Percentiles rank a stretch among this genome's conserved stretches.
These are phyloP conservation scores for Lytechinus pictus DNA, from an alignment of 35 echinoderm and acorn worm genomes.

Conservation along the genomic window DNA sequence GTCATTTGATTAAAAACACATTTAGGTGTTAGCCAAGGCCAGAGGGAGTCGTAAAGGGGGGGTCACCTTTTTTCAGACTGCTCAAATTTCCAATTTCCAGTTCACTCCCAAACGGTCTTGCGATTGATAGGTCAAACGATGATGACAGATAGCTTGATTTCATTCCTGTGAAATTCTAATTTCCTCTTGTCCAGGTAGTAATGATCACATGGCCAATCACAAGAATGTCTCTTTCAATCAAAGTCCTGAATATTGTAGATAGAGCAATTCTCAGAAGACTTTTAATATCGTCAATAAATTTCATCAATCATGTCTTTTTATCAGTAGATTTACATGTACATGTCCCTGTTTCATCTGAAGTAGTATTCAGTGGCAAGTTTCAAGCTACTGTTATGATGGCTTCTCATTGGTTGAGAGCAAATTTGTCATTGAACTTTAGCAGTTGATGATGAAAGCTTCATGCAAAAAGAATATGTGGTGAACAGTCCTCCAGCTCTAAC, in stretches of 20 bases:
- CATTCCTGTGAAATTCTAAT: neutral
- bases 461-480: no score
- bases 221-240: neutral
- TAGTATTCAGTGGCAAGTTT: no score
- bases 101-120: neutral
- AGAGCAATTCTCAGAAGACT: neutral
- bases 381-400: no score
- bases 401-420: no score
- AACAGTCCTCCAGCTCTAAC: no score
- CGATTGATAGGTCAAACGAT: neutral
- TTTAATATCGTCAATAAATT: neutral
- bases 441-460: no score
- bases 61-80: neutral
- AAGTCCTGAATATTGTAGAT: neutral
- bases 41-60: neutral
- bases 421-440: no score
- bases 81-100: conserved; percentile 18
- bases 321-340: no score
- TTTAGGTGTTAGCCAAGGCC: neutral
- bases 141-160: neutral
- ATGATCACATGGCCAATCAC: neutral
- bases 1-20: conserved; percentile 5
- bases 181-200: neutral
- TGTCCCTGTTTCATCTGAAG: no score
- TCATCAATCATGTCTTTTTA: no score